phyloP scores from a whole-genome alignment of 2,888 invertebrate species.

The Cephonodes hylas region DNA sequence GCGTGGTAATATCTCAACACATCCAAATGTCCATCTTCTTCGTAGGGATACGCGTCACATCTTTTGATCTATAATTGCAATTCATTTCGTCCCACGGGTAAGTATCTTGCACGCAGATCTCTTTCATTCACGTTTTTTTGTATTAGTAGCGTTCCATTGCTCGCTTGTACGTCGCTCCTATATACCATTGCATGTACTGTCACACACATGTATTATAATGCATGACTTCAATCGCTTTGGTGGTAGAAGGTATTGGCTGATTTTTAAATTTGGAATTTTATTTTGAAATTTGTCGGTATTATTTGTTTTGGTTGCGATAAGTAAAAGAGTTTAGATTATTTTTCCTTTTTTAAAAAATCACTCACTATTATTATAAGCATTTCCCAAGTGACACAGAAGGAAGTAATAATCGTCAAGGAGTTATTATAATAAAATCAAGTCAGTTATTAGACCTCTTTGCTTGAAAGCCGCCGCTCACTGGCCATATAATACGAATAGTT shows the following conservation, averaged over 20 bases:
- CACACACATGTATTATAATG: background rate
- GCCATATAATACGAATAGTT: background rate
- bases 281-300: background rate
- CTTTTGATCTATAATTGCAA: background rate
- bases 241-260: background rate
- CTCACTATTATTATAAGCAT: background rate
- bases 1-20: conserved; percentile 38
- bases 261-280: background rate
- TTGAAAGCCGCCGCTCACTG: background rate
- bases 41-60: background rate
- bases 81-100: conserved; percentile 12
- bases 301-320: background rate
- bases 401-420: conserved; percentile 11
- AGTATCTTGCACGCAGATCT: conserved; percentile 66
- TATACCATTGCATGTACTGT: conserved; percentile 34
- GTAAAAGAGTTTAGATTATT: background rate
- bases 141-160: conserved; percentile 39
- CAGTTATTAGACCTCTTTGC: conserved; percentile 1
- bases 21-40: background rate
- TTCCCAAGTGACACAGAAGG: conserved; percentile 1
- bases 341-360: background rate
- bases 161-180: conserved; percentile 41
- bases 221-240: background rate
- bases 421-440: conserved; percentile 27
- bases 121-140: conserved; percentile 61